Evolutionary conservation across 1,140 invertebrate genomes (phyloP).

Genomic region (Drosophila miranda): DNA sequence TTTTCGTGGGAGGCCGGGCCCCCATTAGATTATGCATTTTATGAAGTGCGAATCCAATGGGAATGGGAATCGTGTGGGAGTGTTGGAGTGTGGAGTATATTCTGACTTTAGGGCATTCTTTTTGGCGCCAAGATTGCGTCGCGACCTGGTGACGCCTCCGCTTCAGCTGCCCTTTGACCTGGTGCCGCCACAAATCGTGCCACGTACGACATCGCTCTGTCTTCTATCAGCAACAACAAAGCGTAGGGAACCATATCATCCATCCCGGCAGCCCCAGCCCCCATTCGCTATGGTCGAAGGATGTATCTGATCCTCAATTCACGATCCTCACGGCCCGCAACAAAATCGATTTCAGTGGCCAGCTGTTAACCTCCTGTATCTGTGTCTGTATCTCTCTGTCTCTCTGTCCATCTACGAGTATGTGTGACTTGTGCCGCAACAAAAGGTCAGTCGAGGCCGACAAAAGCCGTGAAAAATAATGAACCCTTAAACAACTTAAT

Average conservation of each 20-base stretch:
- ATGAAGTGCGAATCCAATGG: conserved; percentile 73
- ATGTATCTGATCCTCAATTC: conserved; percentile 7
- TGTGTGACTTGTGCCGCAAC: conserved; percentile 73
- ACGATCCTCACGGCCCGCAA: conserved; percentile 21
- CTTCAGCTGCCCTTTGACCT: conserved; percentile 71
- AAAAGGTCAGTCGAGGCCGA: conserved; percentile 51
- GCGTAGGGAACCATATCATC: neutral
- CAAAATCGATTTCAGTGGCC: conserved; percentile 68
- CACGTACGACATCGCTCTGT: conserved; percentile 64
- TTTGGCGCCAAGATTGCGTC: conserved; percentile 67
- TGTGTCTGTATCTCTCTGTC: neutral
- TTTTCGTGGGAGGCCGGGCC: conserved; percentile 25
- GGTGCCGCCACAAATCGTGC: conserved; percentile 38
- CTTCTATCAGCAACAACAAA: conserved; percentile 26
- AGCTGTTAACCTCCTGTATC: conserved; percentile 46
- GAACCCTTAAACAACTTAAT: conserved; percentile 75
- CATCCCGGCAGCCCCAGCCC: conserved; percentile 49
- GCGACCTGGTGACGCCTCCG: conserved; percentile 58
- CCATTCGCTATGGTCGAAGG: conserved; percentile 65
- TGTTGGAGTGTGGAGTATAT: neutral
- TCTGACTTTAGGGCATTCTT: conserved; percentile 16
- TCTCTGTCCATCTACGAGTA: conserved; percentile 2
- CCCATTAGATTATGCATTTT: conserved; percentile 69
- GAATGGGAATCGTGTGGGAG: conserved; percentile 3
- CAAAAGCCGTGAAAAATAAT: conserved; percentile 79